A percentile compares a stretch with the other conserved stretches of the same genome.
These are phyloP conservation scores for Temnothorax nylanderi DNA, from an alignment of 1,140 invertebrate species.

Conservation along the genomic window DNA sequence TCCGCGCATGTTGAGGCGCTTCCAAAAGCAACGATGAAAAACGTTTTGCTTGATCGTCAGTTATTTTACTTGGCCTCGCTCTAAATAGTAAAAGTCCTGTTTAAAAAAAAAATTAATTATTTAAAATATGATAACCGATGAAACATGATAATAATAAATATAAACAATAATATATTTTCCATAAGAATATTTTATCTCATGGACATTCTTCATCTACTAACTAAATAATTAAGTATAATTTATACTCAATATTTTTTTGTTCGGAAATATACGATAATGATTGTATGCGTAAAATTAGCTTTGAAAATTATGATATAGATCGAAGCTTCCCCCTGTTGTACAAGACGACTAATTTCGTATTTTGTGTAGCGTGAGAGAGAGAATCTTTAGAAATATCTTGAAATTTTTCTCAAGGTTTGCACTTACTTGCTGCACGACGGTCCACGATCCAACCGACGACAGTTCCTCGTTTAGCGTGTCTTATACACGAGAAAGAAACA, in stretches of 20 bases:
- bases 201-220: background rate
- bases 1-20: conserved; percentile 15
- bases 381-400: background rate
- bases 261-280: background rate
- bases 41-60: background rate
- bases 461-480: conserved; percentile 23
- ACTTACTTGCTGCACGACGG: conserved; percentile 29
- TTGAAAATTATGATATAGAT: background rate
- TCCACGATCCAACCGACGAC: background rate
- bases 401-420: background rate
- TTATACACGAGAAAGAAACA: conserved; percentile 40
- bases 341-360: background rate
- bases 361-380: background rate
- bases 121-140: background rate
- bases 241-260: background rate
- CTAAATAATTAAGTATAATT: background rate
- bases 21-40: background rate
- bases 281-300: background rate
- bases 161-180: background rate
- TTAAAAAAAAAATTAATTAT: background rate
- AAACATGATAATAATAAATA: background rate
- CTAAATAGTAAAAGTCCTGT: background rate
- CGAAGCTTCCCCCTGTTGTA: background rate
- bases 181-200: background rate
- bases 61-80: background rate